phyloP scores from a whole-genome alignment of 2,888 invertebrate species.

The Ormyrus pomaceus region DNA sequence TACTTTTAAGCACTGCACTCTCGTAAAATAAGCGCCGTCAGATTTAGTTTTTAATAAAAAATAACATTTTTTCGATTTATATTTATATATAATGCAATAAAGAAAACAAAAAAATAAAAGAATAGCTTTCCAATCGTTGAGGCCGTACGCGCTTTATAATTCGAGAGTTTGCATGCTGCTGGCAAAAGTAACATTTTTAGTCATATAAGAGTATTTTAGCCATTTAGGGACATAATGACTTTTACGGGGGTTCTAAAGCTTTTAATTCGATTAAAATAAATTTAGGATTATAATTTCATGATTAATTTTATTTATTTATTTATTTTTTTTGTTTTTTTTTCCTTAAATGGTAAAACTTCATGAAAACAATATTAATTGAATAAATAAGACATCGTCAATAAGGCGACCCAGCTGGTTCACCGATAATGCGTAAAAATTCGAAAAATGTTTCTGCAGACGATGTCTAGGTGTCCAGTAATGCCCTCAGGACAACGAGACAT shows the following conservation, averaged over 20 bases:
- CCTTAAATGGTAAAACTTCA: too few species aligned
- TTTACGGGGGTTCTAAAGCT: slow-evolving; percentile 49
- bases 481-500: too few species aligned
- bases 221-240: slow-evolving; percentile 18
- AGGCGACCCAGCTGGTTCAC: too few species aligned
- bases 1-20: slow-evolving; percentile 35
- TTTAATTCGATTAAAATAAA: too few species aligned
- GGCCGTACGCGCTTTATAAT: slow-evolving; percentile 31
- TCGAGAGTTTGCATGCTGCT: slow-evolving; percentile 49
- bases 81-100: slow-evolving; percentile 38
- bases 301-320: too few species aligned
- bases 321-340: too few species aligned
- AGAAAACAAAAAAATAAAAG: slow-evolving; percentile 27
- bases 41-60: slow-evolving; percentile 50
- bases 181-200: slow-evolving; percentile 40
- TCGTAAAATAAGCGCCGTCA: slow-evolving; percentile 43
- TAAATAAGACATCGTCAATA: too few species aligned
- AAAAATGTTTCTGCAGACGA: too few species aligned
- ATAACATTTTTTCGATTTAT: slow-evolving; percentile 39
- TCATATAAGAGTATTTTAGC: background rate
- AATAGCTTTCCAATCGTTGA: slow-evolving; percentile 22
- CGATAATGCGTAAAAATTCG: too few species aligned
- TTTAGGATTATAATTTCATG: too few species aligned
- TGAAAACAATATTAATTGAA: too few species aligned
- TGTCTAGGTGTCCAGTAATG: too few species aligned